These are phyloP conservation scores for Oedothorax gibbosus DNA, from an alignment of 1,140 invertebrate species.

Conservation along the genomic window DNA sequence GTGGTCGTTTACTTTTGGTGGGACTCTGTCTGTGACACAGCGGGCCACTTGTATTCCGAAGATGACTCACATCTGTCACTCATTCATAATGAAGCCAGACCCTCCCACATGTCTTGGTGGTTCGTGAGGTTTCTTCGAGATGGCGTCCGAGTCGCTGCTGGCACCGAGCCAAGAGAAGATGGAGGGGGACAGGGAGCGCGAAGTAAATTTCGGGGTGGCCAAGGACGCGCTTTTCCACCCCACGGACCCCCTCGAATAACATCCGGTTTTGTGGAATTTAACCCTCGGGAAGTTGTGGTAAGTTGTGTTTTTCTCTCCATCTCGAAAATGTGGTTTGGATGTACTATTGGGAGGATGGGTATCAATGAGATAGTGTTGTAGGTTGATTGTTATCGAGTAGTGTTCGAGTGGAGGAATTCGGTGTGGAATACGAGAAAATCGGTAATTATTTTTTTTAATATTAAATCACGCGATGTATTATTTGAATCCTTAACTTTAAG, in stretches of 20 bases:
- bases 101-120: conserved; percentile 22
- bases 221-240: conserved; percentile 23
- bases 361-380: too few species aligned
- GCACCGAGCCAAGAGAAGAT: background rate
- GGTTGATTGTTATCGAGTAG: too few species aligned
- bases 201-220: background rate
- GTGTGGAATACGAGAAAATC: too few species aligned
- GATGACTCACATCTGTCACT: conserved; percentile 51
- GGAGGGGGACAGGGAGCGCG: background rate
- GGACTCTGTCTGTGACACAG: conserved; percentile 14
- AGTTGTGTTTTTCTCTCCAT: conserved; percentile 7
- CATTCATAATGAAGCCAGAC: conserved; percentile 48
- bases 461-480: too few species aligned
- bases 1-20: conserved; percentile 49
- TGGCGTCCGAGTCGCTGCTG: background rate
- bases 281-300: background rate
- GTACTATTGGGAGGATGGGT: too few species aligned
- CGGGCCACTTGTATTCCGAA: background rate
- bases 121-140: background rate
- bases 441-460: too few species aligned
- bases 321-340: background rate
- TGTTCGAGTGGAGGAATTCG: too few species aligned
- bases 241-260: conserved; percentile 5
- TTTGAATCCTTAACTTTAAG: too few species aligned
- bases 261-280: conserved; percentile 38